Percentiles rank a stretch among this genome's conserved stretches.
phyloP scores from a whole-genome alignment of 2,113 vertebrate genomes.

The Pyxicephalus adspersus region DNA sequence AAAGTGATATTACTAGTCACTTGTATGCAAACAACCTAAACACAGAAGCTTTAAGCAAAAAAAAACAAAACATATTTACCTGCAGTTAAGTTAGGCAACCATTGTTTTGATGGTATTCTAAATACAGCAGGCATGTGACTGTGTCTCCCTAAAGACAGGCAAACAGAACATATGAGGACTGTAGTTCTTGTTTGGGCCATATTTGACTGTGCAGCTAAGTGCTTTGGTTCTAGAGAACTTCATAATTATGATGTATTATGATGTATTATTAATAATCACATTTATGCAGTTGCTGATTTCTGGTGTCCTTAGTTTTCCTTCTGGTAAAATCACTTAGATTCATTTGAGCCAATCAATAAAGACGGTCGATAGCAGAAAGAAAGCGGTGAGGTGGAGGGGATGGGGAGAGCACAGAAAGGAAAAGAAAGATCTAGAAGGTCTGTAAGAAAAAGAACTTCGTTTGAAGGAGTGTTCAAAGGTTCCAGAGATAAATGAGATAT shows the following conservation, averaged over 20 bases:
- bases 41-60: too few relatives aligned
- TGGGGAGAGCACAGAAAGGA: not conserved
- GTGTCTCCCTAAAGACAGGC: not conserved
- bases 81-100: not conserved
- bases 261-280: slow-evolving; percentile 54
- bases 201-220: not conserved
- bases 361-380: slow-evolving; percentile 31
- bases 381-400: slow-evolving; percentile 12
- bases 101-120: not conserved
- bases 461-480: not conserved
- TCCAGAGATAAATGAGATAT: not conserved
- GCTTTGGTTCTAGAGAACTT: slow-evolving; percentile 9
- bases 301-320: slow-evolving; percentile 50
- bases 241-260: slow-evolving; percentile 38
- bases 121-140: not conserved
- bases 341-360: slow-evolving; percentile 50
- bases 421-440: not conserved
- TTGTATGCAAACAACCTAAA: too few relatives aligned
- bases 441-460: not conserved
- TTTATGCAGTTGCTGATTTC: slow-evolving; percentile 37
- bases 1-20: too few relatives aligned
- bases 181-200: too few relatives aligned
- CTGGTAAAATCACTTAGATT: slow-evolving; percentile 57
- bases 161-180: not conserved
- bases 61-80: too few relatives aligned